Percentiles rank a stretch among this genome's conserved stretches.
Evolutionary conservation across 2,113 vertebrate species (phyloP).

Genomic region (Tautogolabrus adspersus): DNA sequence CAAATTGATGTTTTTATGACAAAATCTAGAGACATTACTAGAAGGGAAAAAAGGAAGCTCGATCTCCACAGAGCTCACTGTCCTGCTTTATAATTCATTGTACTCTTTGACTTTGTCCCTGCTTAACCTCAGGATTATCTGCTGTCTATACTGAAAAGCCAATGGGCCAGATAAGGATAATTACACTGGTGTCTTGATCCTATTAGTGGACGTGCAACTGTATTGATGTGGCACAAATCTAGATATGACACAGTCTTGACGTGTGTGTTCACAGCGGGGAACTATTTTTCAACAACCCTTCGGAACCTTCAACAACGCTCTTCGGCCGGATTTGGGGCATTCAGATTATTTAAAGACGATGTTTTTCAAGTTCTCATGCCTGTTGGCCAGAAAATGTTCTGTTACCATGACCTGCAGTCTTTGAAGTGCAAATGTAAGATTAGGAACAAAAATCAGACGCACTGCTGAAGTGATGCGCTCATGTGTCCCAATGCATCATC

Average conservation of each 20-base stretch:
- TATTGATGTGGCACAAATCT: constrained; percentile 30
- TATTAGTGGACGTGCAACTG: constrained; percentile 45
- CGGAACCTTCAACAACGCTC: neutral
- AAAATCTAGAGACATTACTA: constrained; percentile 30
- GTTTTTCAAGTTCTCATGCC: neutral
- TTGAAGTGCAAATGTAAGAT: constrained; percentile 3
- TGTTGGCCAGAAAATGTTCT: neutral
- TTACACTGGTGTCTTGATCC: constrained; percentile 57
- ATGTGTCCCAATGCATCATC: constrained; percentile 18
- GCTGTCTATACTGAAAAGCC: constrained; percentile 53
- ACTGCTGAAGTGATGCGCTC: neutral
- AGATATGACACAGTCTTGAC: constrained; percentile 10
- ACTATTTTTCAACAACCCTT: constrained; percentile 15
- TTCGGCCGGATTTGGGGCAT: neutral
- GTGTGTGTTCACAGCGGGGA: neutral
- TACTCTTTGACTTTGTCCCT: constrained; percentile 45
- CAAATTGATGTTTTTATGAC: constrained; percentile 28
- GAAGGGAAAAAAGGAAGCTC: constrained; percentile 25
- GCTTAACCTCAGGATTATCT: constrained; percentile 46
- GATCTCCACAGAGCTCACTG: constrained; percentile 25
- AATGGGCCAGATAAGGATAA: constrained; percentile 60
- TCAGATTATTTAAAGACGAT: neutral
- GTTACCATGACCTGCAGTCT: neutral
- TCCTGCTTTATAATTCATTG: constrained; percentile 53
- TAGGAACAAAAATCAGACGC: neutral